Evolutionary conservation across 1,140 invertebrate genomes (phyloP).

Genomic region (Acromyrmex heyeri): DNA sequence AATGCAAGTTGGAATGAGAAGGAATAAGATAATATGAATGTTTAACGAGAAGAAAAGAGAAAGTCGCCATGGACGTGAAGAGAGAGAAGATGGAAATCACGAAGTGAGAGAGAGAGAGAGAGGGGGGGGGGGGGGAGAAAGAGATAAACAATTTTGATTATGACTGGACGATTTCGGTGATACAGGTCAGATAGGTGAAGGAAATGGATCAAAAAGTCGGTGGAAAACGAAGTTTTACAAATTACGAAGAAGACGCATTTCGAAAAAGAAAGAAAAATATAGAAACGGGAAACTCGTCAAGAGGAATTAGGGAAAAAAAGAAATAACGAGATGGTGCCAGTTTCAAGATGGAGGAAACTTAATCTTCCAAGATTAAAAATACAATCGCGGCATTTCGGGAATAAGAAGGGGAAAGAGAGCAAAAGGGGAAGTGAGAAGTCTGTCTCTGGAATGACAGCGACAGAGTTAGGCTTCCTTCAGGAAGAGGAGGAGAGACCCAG

Average conservation of each 20-base stretch:
- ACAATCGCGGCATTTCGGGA: constrained; percentile 46
- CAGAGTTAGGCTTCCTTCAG: constrained; percentile 16
- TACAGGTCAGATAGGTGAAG: background rate
- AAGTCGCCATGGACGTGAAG: background rate
- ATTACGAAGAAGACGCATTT: background rate
- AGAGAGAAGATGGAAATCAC: background rate
- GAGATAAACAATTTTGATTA: constrained; percentile 11
- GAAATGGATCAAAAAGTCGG: background rate
- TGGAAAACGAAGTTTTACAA: constrained; percentile 1
- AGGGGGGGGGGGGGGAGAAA: background rate
- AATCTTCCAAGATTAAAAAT: constrained; percentile 53
- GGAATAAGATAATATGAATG: constrained; percentile 7
- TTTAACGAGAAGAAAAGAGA: constrained; percentile 43
- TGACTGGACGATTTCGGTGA: background rate
- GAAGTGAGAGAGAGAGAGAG: background rate
- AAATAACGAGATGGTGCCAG: constrained; percentile 34
- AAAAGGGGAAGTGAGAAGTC: constrained; percentile 34
- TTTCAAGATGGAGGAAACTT: constrained; percentile 47
- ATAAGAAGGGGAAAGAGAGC: background rate
- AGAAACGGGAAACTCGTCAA: background rate
- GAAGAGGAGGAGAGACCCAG: constrained; percentile 17
- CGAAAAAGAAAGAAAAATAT: constrained; percentile 1
- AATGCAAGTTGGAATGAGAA: constrained; percentile 34
- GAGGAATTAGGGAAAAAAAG: constrained; percentile 30
- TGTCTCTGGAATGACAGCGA: background rate